These are phyloP conservation scores for Portunus trituberculatus DNA, from an alignment of 1,140 invertebrate genomes.

Conservation along the genomic window DNA sequence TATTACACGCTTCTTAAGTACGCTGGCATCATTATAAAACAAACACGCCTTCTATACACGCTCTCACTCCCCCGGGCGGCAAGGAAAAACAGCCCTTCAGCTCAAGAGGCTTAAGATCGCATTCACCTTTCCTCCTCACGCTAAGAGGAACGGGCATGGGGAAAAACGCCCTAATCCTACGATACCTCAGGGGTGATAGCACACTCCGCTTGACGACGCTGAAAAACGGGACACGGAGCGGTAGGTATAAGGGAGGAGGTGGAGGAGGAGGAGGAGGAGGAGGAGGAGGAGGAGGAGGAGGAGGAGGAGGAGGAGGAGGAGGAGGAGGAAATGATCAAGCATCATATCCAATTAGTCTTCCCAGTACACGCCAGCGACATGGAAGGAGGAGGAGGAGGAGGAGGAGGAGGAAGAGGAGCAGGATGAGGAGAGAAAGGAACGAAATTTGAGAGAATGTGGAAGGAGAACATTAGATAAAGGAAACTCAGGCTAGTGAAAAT, in stretches of 20 bases:
- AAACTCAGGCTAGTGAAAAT: no score
- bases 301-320: not conserved
- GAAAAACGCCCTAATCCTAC: not conserved
- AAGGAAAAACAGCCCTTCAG: not conserved
- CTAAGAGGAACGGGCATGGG: not conserved
- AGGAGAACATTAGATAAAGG: no score
- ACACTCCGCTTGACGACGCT: not conserved
- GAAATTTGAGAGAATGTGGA: no score
- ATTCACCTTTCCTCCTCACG: not conserved
- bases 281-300: no score
- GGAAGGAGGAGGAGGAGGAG: not conserved
- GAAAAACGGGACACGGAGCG: not conserved
- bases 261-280: no score
- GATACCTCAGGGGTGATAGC: not conserved
- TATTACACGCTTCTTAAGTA: not conserved
- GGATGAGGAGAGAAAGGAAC: no score
- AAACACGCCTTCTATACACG: not conserved
- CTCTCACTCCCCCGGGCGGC: not conserved
- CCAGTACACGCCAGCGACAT: not conserved
- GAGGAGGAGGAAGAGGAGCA: not conserved
- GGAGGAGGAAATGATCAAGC: not conserved
- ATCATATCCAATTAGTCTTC: slow-evolving; percentile 23
- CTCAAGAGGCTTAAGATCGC: not conserved
- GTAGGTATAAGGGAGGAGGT: not conserved
- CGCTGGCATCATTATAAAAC: slow-evolving; percentile 22